Percentiles rank a stretch among this genome's conserved stretches.
phyloP scores from a whole-genome alignment of 2,113 vertebrate species.

The Phoenicopterus ruber region DNA sequence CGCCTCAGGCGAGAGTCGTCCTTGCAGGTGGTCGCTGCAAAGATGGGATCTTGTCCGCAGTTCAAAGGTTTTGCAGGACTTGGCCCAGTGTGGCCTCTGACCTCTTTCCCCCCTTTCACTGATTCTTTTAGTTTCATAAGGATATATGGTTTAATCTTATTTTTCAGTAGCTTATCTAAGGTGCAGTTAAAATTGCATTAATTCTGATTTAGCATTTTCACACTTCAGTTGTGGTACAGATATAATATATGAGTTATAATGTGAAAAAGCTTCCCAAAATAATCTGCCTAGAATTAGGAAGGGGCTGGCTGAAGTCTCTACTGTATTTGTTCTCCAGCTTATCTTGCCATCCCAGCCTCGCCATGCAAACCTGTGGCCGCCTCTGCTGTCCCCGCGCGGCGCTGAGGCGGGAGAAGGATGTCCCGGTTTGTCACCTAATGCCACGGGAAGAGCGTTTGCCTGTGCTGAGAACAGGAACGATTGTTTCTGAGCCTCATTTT shows the following conservation, averaged over 20 bases:
- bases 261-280: constrained; percentile 59
- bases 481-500: constrained; percentile 69
- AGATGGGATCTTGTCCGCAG: background rate
- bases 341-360: constrained; percentile 17
- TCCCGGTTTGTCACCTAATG: background rate
- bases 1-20: fast-evolving
- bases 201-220: constrained; percentile 39
- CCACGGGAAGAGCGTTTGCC: background rate
- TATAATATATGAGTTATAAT: constrained; percentile 50
- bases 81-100: background rate
- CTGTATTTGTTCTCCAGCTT: background rate
- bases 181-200: constrained; percentile 59
- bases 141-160: constrained; percentile 45
- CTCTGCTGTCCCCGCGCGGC: background rate
- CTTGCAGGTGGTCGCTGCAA: background rate
- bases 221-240: constrained; percentile 56
- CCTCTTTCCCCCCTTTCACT: background rate
- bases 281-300: constrained; percentile 30
- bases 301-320: constrained; percentile 30
- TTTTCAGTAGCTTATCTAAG: constrained; percentile 68
- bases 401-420: background rate
- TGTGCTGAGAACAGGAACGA: constrained; percentile 49
- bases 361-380: background rate
- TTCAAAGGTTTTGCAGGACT: background rate
- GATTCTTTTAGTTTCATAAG: constrained; percentile 40